These are phyloP conservation scores for Drosophila ezoana DNA, from an alignment of 2,888 invertebrate genomes.

Conservation along the genomic window DNA sequence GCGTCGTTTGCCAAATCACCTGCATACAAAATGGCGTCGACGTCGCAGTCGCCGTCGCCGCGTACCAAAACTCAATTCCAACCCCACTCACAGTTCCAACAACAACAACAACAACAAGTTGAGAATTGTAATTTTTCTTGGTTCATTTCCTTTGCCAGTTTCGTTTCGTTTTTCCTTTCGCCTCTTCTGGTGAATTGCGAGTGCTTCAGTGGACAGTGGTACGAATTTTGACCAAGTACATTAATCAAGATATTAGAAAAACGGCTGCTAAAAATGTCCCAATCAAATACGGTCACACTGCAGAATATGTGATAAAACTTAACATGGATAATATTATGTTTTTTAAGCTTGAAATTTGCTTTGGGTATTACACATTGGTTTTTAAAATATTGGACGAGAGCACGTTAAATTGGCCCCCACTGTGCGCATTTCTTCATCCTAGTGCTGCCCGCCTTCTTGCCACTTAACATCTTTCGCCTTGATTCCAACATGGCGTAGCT, in stretches of 20 bases:
- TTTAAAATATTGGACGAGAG: no score
- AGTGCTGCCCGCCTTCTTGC: conserved; percentile 27
- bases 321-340: no score
- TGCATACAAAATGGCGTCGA: conserved; percentile 71
- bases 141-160: conserved; percentile 80
- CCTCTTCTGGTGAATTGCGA: conserved; percentile 52
- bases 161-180: conserved; percentile 51
- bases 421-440: conserved; percentile 26
- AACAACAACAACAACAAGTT: conserved; percentile 44
- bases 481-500: conserved; percentile 18
- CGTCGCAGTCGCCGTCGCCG: conserved; percentile 22
- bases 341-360: no score
- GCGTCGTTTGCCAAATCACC: conserved; percentile 64
- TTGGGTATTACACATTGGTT: no score
- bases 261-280: no score
- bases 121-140: conserved; percentile 81
- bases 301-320: no score
- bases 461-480: conserved; percentile 40
- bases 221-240: neutral
- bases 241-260: no score
- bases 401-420: conserved; percentile 1
- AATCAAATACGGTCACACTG: no score
- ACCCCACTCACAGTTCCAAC: conserved; percentile 31
- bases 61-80: conserved; percentile 72
- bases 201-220: conserved; percentile 58